A percentile compares a stretch with the other conserved stretches of the same genome.
Evolutionary conservation across 2,797 vertebrate species (phyloP).

Genomic region (Enteromius fasciolatus): DNA sequence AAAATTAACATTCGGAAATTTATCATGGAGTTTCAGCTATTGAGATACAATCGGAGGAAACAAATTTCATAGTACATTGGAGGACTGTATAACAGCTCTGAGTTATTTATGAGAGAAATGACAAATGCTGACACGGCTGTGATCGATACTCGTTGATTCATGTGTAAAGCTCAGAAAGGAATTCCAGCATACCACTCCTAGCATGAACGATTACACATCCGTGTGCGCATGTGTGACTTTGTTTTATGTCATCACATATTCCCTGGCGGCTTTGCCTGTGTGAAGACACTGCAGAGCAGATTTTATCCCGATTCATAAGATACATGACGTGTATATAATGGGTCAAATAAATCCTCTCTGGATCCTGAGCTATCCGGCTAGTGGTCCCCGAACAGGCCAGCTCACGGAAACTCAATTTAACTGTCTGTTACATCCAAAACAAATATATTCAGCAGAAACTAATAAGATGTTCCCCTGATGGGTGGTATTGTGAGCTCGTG

Average conservation of each 20-base stretch:
- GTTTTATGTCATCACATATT: conserved; percentile 59
- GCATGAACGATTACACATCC: conserved; percentile 35
- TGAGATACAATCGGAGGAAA: conserved; percentile 15
- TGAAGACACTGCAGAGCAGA: conserved; percentile 51
- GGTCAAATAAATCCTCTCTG: conserved; percentile 53
- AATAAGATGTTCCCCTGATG: conserved; percentile 63
- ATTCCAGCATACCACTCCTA: conserved; percentile 62
- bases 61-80: conserved; percentile 29
- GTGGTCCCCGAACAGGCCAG: neutral
- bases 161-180: conserved; percentile 52
- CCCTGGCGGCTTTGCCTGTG: conserved; percentile 39
- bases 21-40: conserved; percentile 45
- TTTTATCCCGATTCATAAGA: conserved; percentile 45
- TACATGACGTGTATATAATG: conserved; percentile 37
- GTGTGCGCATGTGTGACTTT: conserved; percentile 39
- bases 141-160: conserved; percentile 70
- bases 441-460: conserved; percentile 41
- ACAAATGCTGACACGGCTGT: conserved; percentile 67
- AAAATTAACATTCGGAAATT: neutral
- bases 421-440: conserved; percentile 14
- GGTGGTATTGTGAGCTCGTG: conserved; percentile 61
- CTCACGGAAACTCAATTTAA: conserved; percentile 15
- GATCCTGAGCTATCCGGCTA: neutral
- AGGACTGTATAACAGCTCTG: conserved; percentile 48
- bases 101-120: conserved; percentile 61